phyloP scores from a whole-genome alignment of 2,113 vertebrate species.

The Anolis carolinensis region DNA sequence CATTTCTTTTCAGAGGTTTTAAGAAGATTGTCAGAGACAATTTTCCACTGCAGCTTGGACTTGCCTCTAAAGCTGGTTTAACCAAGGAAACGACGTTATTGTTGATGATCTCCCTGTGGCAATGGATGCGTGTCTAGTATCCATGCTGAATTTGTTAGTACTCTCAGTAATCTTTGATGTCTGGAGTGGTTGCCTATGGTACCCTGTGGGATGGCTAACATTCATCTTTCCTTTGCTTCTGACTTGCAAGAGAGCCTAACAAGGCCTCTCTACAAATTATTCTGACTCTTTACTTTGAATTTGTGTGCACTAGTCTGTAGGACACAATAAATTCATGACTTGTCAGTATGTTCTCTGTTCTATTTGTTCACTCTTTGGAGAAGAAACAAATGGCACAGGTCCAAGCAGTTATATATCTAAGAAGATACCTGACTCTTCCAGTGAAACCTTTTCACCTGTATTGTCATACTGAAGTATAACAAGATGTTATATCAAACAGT shows the following conservation, averaged over 20 bases:
- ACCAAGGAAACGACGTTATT: not conserved
- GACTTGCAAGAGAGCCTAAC: not conserved
- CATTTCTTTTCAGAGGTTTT: not conserved
- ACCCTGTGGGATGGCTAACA: not conserved
- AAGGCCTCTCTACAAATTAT: not conserved
- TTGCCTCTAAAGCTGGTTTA: not conserved
- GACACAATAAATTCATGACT: not conserved
- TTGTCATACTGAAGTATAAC: not conserved
- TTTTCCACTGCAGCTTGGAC: slow-evolving; percentile 8
- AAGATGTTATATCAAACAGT: not conserved
- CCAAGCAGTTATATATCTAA: slow-evolving; percentile 7
- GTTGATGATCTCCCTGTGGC: slow-evolving; percentile 7
- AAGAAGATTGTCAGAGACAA: not conserved
- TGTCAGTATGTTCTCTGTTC: not conserved
- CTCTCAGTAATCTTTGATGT: not conserved
- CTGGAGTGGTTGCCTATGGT: slow-evolving; percentile 5
- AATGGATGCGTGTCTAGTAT: slow-evolving; percentile 1
- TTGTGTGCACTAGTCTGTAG: not conserved
- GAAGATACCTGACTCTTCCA: not conserved
- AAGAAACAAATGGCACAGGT: not conserved
- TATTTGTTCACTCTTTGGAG: slow-evolving; percentile 6
- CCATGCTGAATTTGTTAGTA: slow-evolving; percentile 8
- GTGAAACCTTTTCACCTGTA: not conserved
- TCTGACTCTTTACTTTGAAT: not conserved
- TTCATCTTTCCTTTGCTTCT: slow-evolving; percentile 30